Evolutionary conservation across 1,140 invertebrate species (phyloP), one percentile per base, ranked within the genome.

Genomic region (Dendrolimus punctatus): DNA sequence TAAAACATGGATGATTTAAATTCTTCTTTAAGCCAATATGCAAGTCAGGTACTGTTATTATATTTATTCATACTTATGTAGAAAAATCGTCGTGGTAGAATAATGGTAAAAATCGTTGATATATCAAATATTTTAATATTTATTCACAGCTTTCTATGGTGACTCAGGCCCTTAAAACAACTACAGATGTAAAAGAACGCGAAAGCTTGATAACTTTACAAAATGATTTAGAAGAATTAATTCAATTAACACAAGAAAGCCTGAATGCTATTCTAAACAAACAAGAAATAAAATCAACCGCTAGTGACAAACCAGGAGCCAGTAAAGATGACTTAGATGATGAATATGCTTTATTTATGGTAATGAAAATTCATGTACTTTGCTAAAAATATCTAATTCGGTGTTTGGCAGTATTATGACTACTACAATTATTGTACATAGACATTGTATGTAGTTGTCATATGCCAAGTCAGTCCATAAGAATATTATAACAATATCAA

Each of bases 261-360:
- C 69, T 91, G 48, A 68, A 85, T 53, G 82, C 78, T 51, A 43
- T 73, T 51, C 39, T 49, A 48, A 46, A 44, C 48, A 66, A 62
- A n/a, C 10, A 38, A 55, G 7, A 6, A 51, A 41, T 9, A 4
- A 47, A 4, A 6, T 23, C 9, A 23, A 47, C 39, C 73, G 9
- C 44, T 9, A 41, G 37, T 67, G 8, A 68, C 8, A 4, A 39
- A 39, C 50, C 81, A 60, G 57, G 68, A 45, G 53, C 68, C 23
- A 57, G 49, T 37, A 66, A 60, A 50, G 62, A 62, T 63, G 68
- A 68, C 49, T 73, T 92, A 51, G 91, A 90, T 59, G 88, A 91
- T 64, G 93, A 94, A 85, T 91, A 93, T 87, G 88, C 90, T 40
- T 78, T 92, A 46, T 94, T 94, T 71, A 91, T 92, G 88, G 91